A percentile compares a stretch with the other conserved stretches of the same genome.
Conservation (phyloP, 2,113 vertebrate species). For the Noturus placidus region DNA sequence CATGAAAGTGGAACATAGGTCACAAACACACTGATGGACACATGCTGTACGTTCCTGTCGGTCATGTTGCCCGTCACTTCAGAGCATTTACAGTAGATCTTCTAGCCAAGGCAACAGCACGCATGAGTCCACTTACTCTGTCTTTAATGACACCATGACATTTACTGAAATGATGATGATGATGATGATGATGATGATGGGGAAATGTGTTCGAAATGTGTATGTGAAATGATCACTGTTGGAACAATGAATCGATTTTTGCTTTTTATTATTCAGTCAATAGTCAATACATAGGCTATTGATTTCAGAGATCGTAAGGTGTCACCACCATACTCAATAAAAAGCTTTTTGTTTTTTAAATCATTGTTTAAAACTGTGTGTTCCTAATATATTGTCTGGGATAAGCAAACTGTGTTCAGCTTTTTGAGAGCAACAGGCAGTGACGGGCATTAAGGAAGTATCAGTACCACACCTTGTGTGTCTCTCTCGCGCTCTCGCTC, state of each 20-base stretch:
- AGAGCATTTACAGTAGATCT: not conserved
- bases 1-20: not conserved
- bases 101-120: not conserved
- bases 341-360: too few species aligned
- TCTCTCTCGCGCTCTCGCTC: too few species aligned
- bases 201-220: not conserved
- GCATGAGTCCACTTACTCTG: not conserved
- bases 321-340: not conserved
- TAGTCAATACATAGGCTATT: not conserved
- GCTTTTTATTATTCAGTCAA: not conserved
- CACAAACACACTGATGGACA: not conserved
- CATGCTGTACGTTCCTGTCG: not conserved
- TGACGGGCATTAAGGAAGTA: conserved; percentile 32
- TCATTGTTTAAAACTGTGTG: not conserved
- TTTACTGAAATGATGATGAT: not conserved
- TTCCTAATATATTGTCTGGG: not conserved
- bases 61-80: not conserved
- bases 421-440: not conserved
- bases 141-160: not conserved
- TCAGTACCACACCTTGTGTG: conserved; percentile 51
- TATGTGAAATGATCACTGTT: not conserved
- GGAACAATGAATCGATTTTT: not conserved
- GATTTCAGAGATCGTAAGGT: not conserved
- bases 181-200: not conserved
- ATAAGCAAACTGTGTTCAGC: not conserved